These are phyloP conservation scores for Hepsetus odoe DNA, from an alignment of 2,113 vertebrate species.

Conservation along the genomic window DNA sequence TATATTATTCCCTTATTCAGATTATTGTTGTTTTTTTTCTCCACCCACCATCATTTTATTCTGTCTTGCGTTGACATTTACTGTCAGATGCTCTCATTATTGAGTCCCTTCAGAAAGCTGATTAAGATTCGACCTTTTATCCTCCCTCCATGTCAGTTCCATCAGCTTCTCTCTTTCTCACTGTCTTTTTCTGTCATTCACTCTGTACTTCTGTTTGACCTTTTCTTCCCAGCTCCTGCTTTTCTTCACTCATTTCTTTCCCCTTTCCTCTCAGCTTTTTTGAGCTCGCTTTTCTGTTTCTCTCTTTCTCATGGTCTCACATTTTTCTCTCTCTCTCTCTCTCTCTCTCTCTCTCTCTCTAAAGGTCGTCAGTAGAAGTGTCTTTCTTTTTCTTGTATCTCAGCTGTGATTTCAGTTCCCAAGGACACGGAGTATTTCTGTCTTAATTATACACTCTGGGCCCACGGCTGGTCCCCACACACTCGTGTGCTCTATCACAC, in stretches of 20 bases:
- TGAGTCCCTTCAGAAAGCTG: conserved; percentile 71
- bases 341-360: conserved; percentile 15
- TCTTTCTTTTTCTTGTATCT: conserved; percentile 37
- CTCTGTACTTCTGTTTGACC: conserved; percentile 7
- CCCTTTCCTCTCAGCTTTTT: not conserved
- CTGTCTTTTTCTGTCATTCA: not conserved
- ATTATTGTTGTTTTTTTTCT: not conserved
- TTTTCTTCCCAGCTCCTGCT: conserved; percentile 9
- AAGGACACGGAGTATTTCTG: conserved; percentile 67
- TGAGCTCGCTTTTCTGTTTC: not conserved
- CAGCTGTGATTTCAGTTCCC: conserved; percentile 55
- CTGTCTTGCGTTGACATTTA: conserved; percentile 71
- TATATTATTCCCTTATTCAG: not conserved
- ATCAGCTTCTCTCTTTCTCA: not conserved
- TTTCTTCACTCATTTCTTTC: conserved; percentile 25
- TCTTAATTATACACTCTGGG: conserved; percentile 73
- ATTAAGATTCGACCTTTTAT: conserved; percentile 65
- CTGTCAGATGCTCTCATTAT: conserved; percentile 75
- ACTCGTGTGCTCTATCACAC: no score
- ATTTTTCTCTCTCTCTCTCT: not conserved
- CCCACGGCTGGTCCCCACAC: conserved; percentile 56
- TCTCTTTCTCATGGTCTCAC: conserved; percentile 11
- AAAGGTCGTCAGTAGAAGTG: conserved; percentile 62
- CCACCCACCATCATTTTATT: conserved; percentile 54
- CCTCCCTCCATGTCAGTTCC: conserved; percentile 26